Conservation (phyloP, 2,797 vertebrate species). For the Bucorvus abyssinicus region DNA sequence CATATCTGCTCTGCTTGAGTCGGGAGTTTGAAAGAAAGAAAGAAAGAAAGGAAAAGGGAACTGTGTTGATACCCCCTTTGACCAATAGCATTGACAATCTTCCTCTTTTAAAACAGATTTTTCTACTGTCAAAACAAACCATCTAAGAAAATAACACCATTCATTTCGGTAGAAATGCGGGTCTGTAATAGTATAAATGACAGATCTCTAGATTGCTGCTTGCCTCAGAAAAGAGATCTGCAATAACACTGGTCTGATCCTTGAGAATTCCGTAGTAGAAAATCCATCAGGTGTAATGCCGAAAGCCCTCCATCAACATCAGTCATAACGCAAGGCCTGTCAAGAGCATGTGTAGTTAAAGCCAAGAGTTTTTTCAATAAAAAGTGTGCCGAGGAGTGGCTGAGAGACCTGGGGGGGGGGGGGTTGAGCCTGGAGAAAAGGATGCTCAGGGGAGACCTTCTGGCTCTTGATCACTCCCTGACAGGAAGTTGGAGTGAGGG, state of each 20-base stretch:
- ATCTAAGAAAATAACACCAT: neutral
- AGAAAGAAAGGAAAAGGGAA: neutral
- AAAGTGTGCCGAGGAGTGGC: neutral
- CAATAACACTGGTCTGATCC: conserved; percentile 51
- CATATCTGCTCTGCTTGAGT: neutral
- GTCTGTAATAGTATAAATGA: conserved; percentile 33
- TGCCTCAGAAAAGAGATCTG: conserved; percentile 41
- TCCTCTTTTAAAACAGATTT: neutral
- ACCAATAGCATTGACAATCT: neutral
- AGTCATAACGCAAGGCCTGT: conserved; percentile 25
- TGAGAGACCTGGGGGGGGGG: too few relatives aligned
- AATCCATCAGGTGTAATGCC: conserved; percentile 29
- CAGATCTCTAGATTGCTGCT: conserved; percentile 9
- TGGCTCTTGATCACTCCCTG: too few relatives aligned
- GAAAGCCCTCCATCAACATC: conserved; percentile 43
- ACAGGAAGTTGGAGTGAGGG: too few relatives aligned
- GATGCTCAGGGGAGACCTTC: too few relatives aligned
- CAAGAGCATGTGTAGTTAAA: neutral
- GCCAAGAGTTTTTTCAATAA: neutral
- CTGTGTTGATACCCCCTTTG: neutral
- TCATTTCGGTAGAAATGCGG: conserved; percentile 48
- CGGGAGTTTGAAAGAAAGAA: neutral
- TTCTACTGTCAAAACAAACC: conserved; percentile 13
- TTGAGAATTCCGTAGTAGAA: conserved; percentile 49
- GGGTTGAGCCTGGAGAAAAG: too few relatives aligned